phyloP scores from a whole-genome alignment of 2,797 vertebrate species.

The Nothura maculosa region DNA sequence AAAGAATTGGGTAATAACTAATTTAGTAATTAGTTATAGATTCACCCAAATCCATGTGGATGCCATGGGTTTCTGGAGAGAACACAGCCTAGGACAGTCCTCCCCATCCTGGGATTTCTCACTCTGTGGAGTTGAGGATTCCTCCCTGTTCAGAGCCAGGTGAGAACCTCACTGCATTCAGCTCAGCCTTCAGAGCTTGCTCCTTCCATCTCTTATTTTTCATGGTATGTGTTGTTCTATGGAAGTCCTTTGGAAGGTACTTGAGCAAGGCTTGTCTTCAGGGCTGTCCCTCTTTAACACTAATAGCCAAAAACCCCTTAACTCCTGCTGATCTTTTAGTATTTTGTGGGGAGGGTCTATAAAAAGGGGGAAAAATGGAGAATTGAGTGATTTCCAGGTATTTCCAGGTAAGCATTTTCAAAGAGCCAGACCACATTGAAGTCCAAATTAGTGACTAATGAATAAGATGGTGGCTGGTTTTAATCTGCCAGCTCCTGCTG shows the following conservation, averaged over 20 bases:
- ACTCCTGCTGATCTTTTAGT: background rate
- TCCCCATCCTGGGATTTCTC: background rate
- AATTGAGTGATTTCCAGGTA: background rate
- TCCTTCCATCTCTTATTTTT: background rate
- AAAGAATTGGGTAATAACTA: background rate
- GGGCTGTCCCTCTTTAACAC: background rate
- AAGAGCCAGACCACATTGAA: background rate
- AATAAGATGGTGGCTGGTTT: background rate
- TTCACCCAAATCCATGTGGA: background rate
- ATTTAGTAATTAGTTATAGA: background rate
- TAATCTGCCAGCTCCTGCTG: background rate
- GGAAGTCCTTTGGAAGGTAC: background rate
- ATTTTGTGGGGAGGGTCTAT: background rate
- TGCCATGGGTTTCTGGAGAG: background rate
- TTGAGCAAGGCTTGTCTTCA: background rate
- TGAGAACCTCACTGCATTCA: background rate
- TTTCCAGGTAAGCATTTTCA: background rate
- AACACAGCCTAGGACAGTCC: background rate
- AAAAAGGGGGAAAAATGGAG: background rate
- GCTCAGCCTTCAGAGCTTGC: background rate
- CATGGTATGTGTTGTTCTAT: rapidly evolving
- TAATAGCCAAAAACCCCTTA: background rate
- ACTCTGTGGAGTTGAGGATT: background rate
- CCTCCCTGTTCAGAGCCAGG: background rate
- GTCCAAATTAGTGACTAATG: background rate